Percentiles rank a stretch among this genome's conserved stretches.
phyloP scores from a whole-genome alignment of 1,140 invertebrate species.

The honey bee (Apis mellifera) region Amel_HAv3.1 CM009940.2:9092501-9093000 shows the following conservation, averaged over 20 bases:
- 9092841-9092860: background rate
- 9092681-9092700: background rate
- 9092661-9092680: conserved; percentile 70
- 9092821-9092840: conserved; percentile 30
- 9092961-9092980: too few species aligned
- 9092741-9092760: conserved; percentile 64
- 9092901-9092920: conserved; percentile 7
- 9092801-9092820: conserved; percentile 54
- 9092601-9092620: conserved; percentile 68
- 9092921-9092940: too few species aligned
- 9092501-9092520: too few species aligned
- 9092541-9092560: background rate
- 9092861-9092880: too few species aligned
- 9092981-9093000: too few species aligned
- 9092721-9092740: conserved; percentile 40
- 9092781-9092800: conserved; percentile 21
- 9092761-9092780: conserved; percentile 16
- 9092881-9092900: background rate
- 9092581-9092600: background rate
- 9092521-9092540: background rate
- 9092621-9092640: conserved; percentile 52
- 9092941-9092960: too few species aligned
- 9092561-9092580: conserved; percentile 2
- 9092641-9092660: conserved; percentile 71
- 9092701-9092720: conserved; percentile 52